A percentile compares a stretch with the other conserved stretches of the same genome.
phyloP scores from a whole-genome alignment of 2,797 vertebrate species.

The Onychomys torridus region DNA sequence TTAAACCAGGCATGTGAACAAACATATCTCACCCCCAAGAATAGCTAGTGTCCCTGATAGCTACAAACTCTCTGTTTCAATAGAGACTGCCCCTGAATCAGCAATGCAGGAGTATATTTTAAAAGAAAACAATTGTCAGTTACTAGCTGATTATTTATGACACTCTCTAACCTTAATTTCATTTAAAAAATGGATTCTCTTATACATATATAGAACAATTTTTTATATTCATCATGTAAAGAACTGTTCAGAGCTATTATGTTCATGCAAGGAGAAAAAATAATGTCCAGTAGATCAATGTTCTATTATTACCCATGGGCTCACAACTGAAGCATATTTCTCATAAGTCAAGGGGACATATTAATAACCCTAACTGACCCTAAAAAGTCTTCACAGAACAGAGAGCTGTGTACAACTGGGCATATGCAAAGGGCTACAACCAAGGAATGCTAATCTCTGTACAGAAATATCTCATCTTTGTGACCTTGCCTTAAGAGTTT shows the following conservation, averaged over 20 bases:
- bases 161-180: constrained; percentile 37
- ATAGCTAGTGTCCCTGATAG: neutral
- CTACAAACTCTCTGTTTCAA: neutral
- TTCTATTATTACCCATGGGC: neutral
- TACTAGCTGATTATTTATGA: constrained; percentile 24
- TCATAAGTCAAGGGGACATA: neutral
- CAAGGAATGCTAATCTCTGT: neutral
- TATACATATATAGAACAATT: neutral
- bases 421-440: neutral
- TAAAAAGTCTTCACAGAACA: neutral
- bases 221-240: constrained; percentile 15
- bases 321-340: constrained; percentile 42
- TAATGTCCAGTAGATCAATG: neutral
- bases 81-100: neutral
- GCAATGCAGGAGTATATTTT: neutral
- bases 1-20: neutral
- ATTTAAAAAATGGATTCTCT: constrained; percentile 53
- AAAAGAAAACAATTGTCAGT: neutral
- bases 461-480: neutral
- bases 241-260: neutral
- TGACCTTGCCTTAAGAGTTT: neutral
- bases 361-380: neutral
- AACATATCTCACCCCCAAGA: neutral
- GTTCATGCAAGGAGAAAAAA: constrained; percentile 39
- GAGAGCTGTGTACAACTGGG: neutral